These are phyloP conservation scores for Reticulitermes lucifugus DNA, from an alignment of 2,888 invertebrate species.

Conservation along the genomic window DNA sequence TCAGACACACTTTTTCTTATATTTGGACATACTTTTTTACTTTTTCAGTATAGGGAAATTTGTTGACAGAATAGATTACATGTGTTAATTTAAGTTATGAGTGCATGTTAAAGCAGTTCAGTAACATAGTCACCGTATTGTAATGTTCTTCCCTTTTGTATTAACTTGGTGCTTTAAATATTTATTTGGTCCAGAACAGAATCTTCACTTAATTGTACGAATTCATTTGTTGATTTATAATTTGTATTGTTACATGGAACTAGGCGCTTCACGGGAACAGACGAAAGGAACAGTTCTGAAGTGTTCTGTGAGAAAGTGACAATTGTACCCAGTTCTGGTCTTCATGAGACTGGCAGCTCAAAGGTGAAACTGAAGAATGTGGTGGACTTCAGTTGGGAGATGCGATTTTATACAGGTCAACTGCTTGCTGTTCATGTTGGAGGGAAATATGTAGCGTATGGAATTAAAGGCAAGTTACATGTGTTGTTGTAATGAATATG, in stretches of 20 bases:
- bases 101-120: too few species aligned
- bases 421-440: conserved; percentile 88
- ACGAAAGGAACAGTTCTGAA: conserved; percentile 70
- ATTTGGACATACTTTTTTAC: too few species aligned
- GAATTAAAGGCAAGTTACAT: conserved; percentile 78
- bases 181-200: too few species aligned
- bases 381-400: conserved; percentile 95
- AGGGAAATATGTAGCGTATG: conserved; percentile 90
- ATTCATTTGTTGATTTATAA: too few species aligned
- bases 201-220: too few species aligned
- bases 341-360: conserved; percentile 84
- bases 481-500: background rate
- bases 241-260: background rate
- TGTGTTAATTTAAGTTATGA: too few species aligned
- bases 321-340: conserved; percentile 77
- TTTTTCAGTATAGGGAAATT: too few species aligned
- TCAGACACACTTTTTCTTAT: too few species aligned
- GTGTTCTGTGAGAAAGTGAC: conserved; percentile 74
- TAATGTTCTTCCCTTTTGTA: too few species aligned
- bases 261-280: conserved; percentile 71
- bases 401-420: conserved; percentile 87
- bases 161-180: too few species aligned
- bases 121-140: too few species aligned
- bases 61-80: too few species aligned
- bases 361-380: conserved; percentile 91